These are phyloP conservation scores for Amphimedon queenslandica DNA, from an alignment of 37 sponge, comb jelly and placozoan genomes.

Conservation along the genomic window DNA sequence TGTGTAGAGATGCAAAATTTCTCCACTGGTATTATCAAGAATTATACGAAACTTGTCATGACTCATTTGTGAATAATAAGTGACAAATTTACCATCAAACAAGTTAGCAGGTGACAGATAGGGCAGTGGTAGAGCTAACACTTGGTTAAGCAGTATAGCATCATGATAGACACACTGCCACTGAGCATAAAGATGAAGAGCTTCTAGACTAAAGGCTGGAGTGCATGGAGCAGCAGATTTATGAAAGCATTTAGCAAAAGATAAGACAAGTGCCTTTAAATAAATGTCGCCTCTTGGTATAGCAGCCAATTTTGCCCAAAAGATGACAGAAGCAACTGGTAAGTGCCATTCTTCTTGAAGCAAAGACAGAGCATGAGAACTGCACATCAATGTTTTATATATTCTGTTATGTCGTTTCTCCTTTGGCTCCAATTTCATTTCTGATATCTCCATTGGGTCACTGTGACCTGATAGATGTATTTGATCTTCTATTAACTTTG, in stretches of 20 bases:
- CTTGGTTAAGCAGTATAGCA: conserved; percentile 19
- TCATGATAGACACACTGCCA: conserved; percentile 61
- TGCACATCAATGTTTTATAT: neutral
- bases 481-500: neutral
- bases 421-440: neutral
- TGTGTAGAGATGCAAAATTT: too few relatives aligned
- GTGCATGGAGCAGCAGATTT: neutral
- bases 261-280: conserved; percentile 29
- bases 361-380: neutral
- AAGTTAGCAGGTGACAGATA: conserved; percentile 21
- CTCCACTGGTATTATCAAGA: too few relatives aligned
- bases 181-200: conserved; percentile 43
- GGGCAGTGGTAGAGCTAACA: conserved; percentile 38
- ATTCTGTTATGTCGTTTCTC: neutral
- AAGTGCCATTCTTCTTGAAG: conserved; percentile 17
- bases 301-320: conserved; percentile 17
- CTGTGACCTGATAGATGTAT: neutral
- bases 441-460: neutral
- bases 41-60: too few relatives aligned
- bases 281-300: neutral
- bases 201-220: conserved; percentile 1
- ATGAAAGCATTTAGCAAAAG: conserved; percentile 23
- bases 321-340: conserved; percentile 9
- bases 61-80: neutral
- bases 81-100: conserved; percentile 49